Base-by-base conservation (phyloP, 2,797 vertebrate genomes). In the Aeoliscus strigatus region DNA sequence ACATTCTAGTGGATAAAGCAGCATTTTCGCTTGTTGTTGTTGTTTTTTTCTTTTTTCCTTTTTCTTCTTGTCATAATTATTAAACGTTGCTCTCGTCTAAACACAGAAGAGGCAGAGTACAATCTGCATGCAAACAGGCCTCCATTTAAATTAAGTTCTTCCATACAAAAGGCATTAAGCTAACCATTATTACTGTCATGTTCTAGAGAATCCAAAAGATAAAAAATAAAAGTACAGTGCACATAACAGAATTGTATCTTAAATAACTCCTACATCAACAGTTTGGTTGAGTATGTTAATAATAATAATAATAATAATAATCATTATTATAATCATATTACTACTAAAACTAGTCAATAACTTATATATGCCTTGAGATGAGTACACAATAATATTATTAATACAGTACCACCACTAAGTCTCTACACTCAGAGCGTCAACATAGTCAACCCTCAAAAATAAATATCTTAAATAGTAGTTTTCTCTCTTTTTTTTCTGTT, bases 281-380 rank as follows among this genome's bases (percentile, higher is more conserved):
- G 93, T 94, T 93, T 89, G 90, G 90, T 92, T 94, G 90, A 93
- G 91, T 91, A 94, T 91, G 90, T 96, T 96, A 94, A 92, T 94
- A 90, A 87, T 88, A 85, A 87, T 91, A 89, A 67, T 75, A 45
- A 42, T 77, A 27, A 67, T 73, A 52, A 62, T 78, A 39, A 70
- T 76, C 43, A 59, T 65, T 28, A 65, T 51, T 2, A 57, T 73
- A 66, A 77, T 93, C 87, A 88, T 89, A 87, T 84, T 91, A 92
- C 85, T 90, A 88, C 90, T 94, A 94, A 80, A 90, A 81, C 92
- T 96, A 94, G 87, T 93, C 89, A 96, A 97, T 97, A 97, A 98
- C 91, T 99, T 98, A 96, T 86, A 79, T 88, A 88, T 92, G 91
- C 91, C 92, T 94, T 99, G 95, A 99, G 96, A 98, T 99, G 96